A percentile compares a stretch with the other conserved stretches of the same genome.
Evolutionary conservation across 2,113 vertebrate species (phyloP).

Genomic region (Hippopotamus amphibius): DNA sequence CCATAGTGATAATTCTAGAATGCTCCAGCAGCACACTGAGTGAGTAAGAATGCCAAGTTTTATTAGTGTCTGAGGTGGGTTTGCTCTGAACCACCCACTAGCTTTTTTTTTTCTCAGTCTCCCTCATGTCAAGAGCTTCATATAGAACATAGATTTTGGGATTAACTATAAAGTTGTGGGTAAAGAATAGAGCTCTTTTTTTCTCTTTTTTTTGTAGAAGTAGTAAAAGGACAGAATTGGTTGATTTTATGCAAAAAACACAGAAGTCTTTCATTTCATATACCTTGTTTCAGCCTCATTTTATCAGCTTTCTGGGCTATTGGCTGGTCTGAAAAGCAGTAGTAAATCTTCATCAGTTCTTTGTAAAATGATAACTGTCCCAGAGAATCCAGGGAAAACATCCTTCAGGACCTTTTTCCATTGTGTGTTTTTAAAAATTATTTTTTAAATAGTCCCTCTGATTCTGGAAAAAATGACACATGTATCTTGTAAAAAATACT

Average conservation of each 20-base stretch:
- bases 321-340: not conserved
- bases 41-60: not conserved
- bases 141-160: not conserved
- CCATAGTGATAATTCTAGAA: not conserved
- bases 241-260: conserved; percentile 21
- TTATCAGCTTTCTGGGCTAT: not conserved
- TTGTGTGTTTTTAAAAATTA: conserved; percentile 39
- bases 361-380: not conserved
- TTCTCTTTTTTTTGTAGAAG: not conserved
- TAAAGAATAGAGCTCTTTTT: not conserved
- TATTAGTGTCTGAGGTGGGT: not conserved
- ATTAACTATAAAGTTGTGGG: not conserved
- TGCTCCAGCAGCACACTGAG: not conserved
- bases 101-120: not conserved
- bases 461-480: not conserved
- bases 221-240: not conserved
- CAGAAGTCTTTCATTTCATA: not conserved
- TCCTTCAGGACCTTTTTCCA: not conserved
- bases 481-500: not conserved
- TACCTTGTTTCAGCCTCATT: not conserved
- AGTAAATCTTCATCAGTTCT: not conserved
- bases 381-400: not conserved
- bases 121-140: not conserved
- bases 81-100: not conserved
- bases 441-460: not conserved